Evolutionary conservation across 1,140 invertebrate species (phyloP), one percentile per base, ranked within the genome.

Genomic region (Planococcus citri): DNA sequence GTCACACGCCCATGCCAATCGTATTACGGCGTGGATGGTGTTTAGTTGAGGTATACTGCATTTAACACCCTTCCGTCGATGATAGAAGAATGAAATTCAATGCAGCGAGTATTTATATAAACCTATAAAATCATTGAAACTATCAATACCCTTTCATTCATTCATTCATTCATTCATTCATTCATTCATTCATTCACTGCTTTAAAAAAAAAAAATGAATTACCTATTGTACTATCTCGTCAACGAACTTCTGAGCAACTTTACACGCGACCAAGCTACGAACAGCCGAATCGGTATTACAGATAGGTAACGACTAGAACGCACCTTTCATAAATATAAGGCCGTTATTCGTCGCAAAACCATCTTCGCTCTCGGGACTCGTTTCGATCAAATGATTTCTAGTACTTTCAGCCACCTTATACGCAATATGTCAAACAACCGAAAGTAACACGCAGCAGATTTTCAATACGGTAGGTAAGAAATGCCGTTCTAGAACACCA

Each of bases 371-470:
- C 17, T 24, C 10, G 9, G 21, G 4, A 24, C 9, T 24, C 21
- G 22, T 2, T 4, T 64, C 60, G 6, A 25, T 27, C 17, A 64
- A 64, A 25, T 25, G 24, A 64, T 64, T 64, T 17, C 60, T 64
- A 25, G 14, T 20, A 14, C 22, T 25, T 6, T 69, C 68, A 12
- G 41, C 41, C 37, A 51, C 38, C 20, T n/a, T 25, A 69, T 69
- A 51, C 38, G 89, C 81, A 21, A 87, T 84, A 74, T 90, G 91
- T 12, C 92, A 88, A 14, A 94, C 83, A 14, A 94, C 88, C 8
- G 91, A 94, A 1, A 97, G 80, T 72, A 94, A 84, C 24, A 97
- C 78, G 80, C 97, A 97, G 68, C 87, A 88, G 68, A 97, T 82
- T 78, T 93, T 91, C 68, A 98, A 80, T 61, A 95, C 87, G 58